Conservation (phyloP, 2,797 vertebrate species). For the Numenius phaeopus region DNA sequence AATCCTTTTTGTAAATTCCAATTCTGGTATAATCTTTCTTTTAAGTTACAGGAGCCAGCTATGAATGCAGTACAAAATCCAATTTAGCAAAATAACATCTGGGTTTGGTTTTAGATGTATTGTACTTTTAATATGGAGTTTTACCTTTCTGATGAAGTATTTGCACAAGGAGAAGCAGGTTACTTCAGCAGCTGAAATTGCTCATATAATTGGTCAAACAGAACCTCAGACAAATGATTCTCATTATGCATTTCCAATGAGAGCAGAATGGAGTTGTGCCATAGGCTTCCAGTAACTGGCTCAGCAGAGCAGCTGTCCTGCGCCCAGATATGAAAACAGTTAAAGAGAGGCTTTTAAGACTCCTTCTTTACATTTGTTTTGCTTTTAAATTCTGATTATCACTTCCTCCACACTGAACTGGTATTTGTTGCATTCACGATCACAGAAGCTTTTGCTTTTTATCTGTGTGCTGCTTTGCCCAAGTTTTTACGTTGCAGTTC, state of each 20-base stretch:
- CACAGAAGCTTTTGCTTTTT: neutral
- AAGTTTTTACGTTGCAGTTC: neutral
- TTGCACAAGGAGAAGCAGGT: neutral
- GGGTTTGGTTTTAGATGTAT: neutral
- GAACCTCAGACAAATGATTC: neutral
- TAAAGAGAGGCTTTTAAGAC: neutral
- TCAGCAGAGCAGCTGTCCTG: neutral
- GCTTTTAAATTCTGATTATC: neutral
- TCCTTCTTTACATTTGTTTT: neutral
- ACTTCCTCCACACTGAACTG: neutral
- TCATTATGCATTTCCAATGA: neutral
- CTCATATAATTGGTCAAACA: neutral
- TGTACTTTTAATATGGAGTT: neutral
- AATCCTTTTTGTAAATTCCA: constrained; percentile 44
- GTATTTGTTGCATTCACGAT: neutral
- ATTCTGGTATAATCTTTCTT: neutral
- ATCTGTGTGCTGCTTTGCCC: neutral
- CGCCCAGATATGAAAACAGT: neutral
- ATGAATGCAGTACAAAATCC: neutral
- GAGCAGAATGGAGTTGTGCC: neutral
- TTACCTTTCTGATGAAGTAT: constrained; percentile 16
- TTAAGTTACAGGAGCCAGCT: neutral
- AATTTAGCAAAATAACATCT: constrained; percentile 10
- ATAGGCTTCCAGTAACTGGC: neutral
- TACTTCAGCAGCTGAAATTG: constrained; percentile 6